Conservation (phyloP, 23 tunicate species). For the Trididemnum nubilum region DNA sequence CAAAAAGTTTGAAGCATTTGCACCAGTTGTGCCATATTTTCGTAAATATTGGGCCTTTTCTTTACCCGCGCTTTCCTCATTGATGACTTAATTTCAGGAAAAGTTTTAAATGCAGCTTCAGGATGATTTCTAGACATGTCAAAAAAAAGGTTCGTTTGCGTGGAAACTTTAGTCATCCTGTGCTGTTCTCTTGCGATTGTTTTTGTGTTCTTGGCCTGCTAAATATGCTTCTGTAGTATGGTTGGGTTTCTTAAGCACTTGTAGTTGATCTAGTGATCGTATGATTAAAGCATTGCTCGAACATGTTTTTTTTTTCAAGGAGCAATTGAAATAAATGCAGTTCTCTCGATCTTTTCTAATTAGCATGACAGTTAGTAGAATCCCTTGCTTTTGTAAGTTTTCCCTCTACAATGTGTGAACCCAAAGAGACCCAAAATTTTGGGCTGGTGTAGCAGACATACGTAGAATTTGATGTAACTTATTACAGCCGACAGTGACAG, state of each 20-base stretch:
- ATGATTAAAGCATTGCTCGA: constrained; percentile 12
- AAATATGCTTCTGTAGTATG: constrained; percentile 5
- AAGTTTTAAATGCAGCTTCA: constrained; percentile 5
- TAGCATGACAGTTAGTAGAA: neutral
- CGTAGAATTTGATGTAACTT: neutral
- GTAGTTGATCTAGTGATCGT: constrained; percentile 1
- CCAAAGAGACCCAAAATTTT: neutral
- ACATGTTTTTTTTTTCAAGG: neutral
- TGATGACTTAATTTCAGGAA: constrained; percentile 18
- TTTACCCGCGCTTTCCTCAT: constrained; percentile 14
- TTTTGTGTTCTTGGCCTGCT: neutral
- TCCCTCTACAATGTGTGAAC: neutral
- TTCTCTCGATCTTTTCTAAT: constrained; percentile 13
- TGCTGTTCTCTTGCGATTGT: constrained; percentile 15
- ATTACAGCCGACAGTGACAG: neutral
- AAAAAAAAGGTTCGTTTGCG: neutral
- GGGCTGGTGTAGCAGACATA: constrained; percentile 2
- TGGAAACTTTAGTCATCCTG: neutral
- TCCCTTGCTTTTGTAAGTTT: neutral
- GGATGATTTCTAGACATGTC: constrained; percentile 12
- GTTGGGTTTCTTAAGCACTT: constrained; percentile 20
- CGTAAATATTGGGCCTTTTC: constrained; percentile 5
- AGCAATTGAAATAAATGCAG: constrained; percentile 6
- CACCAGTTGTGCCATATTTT: constrained; percentile 12
- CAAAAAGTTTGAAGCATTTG: constrained; percentile 19